These are phyloP conservation scores for Orthosia incerta DNA, from an alignment of 2,888 invertebrate genomes.

Conservation along the genomic window DNA sequence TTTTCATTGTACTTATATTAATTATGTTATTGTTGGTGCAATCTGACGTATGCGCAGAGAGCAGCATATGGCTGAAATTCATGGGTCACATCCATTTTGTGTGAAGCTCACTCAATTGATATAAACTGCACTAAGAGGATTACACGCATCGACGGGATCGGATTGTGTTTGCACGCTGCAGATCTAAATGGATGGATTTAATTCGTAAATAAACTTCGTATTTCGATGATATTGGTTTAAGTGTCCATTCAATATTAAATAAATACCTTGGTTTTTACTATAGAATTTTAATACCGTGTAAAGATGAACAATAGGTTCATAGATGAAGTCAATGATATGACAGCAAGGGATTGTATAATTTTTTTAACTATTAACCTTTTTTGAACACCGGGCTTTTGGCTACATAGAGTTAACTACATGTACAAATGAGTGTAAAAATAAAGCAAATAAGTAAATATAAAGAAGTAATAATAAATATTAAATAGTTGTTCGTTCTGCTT, in stretches of 20 bases:
- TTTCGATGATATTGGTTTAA: constrained; percentile 10
- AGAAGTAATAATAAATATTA: too few relatives aligned
- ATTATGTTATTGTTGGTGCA: not conserved
- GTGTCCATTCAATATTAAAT: not conserved
- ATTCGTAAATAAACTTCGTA: constrained; percentile 32
- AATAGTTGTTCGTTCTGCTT: not conserved
- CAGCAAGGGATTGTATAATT: not conserved
- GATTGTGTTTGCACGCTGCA: constrained; percentile 23
- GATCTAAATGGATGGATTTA: constrained; percentile 44
- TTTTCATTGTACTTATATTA: not conserved
- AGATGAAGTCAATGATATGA: not conserved
- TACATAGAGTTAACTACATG: too few relatives aligned
- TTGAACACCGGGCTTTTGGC: not conserved
- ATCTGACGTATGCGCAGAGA: not conserved
- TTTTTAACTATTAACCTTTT: not conserved
- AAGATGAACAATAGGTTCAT: not conserved
- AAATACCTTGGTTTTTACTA: not conserved
- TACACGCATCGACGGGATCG: constrained; percentile 33
- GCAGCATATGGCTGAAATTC: constrained; percentile 14
- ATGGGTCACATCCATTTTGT: constrained; percentile 36
- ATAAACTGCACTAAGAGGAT: constrained; percentile 62
- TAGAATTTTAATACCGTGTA: not conserved
- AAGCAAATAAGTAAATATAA: too few relatives aligned
- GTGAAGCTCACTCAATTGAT: constrained; percentile 50
- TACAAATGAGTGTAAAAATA: too few relatives aligned